phyloP scores from a whole-genome alignment of 1,140 invertebrate species.

The Rhagoletis pomonella region DNA sequence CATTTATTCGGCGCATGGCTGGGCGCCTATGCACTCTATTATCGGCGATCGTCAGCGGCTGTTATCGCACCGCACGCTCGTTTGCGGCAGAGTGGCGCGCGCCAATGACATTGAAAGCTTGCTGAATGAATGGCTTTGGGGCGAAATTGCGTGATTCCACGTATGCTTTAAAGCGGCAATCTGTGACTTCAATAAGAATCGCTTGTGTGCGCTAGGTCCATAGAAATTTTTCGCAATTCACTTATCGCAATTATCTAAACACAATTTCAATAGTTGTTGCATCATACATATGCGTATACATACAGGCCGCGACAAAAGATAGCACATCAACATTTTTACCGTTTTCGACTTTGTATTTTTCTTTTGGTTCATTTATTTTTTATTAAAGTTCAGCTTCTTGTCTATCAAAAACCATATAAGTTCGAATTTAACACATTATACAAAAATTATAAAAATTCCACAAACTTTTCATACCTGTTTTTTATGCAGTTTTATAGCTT shows the following conservation, averaged over 20 bases:
- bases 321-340: too few relatives aligned
- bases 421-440: too few relatives aligned
- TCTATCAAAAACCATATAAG: too few relatives aligned
- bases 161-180: neutral
- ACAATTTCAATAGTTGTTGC: neutral
- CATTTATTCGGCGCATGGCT: neutral
- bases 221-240: constrained; percentile 9
- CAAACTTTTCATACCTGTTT: too few relatives aligned
- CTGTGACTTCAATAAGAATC: neutral
- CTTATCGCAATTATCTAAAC: constrained; percentile 14
- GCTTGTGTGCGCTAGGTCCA: neutral
- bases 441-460: too few relatives aligned
- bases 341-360: too few relatives aligned
- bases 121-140: neutral
- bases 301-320: too few relatives aligned
- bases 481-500: too few relatives aligned
- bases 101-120: constrained; percentile 16
- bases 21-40: neutral
- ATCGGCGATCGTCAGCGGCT: neutral
- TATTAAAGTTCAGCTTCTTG: too few relatives aligned
- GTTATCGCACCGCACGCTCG: neutral
- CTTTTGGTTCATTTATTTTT: too few relatives aligned
- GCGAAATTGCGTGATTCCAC: constrained; percentile 1
- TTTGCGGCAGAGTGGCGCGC: constrained; percentile 23
- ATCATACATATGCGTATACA: too few relatives aligned